phyloP scores from a whole-genome alignment of 1,140 invertebrate genomes.

The Polyergus mexicanus region DNA sequence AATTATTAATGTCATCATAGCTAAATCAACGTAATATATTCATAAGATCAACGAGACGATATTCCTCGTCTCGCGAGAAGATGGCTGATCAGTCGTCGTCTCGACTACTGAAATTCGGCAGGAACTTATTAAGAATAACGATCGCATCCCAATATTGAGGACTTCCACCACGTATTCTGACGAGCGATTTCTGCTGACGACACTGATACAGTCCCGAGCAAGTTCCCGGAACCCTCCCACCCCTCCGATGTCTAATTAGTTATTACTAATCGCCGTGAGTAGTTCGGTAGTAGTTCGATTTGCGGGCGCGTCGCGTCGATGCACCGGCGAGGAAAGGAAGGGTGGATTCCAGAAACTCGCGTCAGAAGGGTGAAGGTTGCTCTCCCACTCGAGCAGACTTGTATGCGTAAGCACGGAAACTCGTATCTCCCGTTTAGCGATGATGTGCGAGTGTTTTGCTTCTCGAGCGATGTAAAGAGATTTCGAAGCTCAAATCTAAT shows the following conservation, averaged over 20 bases:
- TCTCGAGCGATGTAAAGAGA: conserved; percentile 38
- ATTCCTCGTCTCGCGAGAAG: too few relatives aligned
- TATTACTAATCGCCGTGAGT: conserved; percentile 75
- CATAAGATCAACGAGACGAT: background rate
- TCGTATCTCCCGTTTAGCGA: conserved; percentile 55
- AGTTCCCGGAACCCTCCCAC: conserved; percentile 41
- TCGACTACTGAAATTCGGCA: conserved; percentile 38
- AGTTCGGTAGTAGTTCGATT: conserved; percentile 74
- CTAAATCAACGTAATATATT: background rate
- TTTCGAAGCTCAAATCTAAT: conserved; percentile 20
- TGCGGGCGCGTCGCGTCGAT: conserved; percentile 37
- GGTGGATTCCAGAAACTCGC: conserved; percentile 42
- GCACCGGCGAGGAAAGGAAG: background rate
- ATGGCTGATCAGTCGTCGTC: conserved; percentile 2
- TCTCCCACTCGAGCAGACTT: conserved; percentile 22
- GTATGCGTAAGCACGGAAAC: conserved; percentile 39
- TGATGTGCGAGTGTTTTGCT: conserved; percentile 30
- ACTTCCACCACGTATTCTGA: conserved; percentile 10
- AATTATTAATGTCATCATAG: background rate
- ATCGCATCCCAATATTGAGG: conserved; percentile 2
- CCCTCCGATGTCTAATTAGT: conserved; percentile 73
- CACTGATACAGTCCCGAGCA: conserved; percentile 42
- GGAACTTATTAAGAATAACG: conserved; percentile 65
- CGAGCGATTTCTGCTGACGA: conserved; percentile 41
- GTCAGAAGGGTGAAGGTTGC: conserved; percentile 40